These are phyloP conservation scores for Ichneumon xanthorius DNA, from an alignment of 2,888 invertebrate species.

Conservation along the genomic window DNA sequence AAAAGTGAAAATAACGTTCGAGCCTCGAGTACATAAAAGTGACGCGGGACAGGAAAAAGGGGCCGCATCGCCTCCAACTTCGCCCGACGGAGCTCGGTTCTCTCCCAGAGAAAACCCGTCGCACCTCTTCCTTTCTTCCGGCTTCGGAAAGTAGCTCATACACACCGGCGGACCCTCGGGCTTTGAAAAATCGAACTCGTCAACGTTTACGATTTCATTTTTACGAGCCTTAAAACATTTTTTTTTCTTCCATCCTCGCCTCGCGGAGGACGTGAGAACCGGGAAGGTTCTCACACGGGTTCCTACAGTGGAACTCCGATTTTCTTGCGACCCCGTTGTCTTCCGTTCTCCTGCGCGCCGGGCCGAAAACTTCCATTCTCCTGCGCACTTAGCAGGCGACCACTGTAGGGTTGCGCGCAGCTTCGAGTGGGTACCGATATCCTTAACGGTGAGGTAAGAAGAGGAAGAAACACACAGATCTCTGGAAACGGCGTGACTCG, in stretches of 20 bases:
- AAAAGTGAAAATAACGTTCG: conserved; percentile 67
- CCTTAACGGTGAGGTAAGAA: background rate
- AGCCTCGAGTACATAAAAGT: conserved; percentile 62
- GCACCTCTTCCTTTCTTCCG: conserved; percentile 36
- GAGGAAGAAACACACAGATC: background rate
- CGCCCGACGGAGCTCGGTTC: conserved; percentile 1
- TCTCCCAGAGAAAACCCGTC: conserved; percentile 24
- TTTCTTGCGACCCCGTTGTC: background rate
- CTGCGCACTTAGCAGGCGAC: too few species aligned
- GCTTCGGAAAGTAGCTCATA: conserved; percentile 30
- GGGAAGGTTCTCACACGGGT: background rate
- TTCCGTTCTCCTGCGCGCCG: too few species aligned
- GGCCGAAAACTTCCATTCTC: too few species aligned
- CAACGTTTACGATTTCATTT: conserved; percentile 61
- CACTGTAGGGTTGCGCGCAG: background rate
- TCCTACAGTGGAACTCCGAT: background rate
- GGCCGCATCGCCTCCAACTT: conserved; percentile 28
- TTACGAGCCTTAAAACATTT: conserved; percentile 58
- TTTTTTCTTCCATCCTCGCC: conserved; percentile 20
- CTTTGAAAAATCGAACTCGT: conserved; percentile 60
- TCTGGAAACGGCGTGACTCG: conserved; percentile 2
- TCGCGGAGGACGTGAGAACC: background rate
- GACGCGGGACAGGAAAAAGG: conserved; percentile 6
- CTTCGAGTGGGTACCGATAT: background rate
- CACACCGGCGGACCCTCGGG: conserved; percentile 12